Evolutionary conservation across 2,888 invertebrate genomes (phyloP).

Genomic region (Pyrgus malvae): DNA sequence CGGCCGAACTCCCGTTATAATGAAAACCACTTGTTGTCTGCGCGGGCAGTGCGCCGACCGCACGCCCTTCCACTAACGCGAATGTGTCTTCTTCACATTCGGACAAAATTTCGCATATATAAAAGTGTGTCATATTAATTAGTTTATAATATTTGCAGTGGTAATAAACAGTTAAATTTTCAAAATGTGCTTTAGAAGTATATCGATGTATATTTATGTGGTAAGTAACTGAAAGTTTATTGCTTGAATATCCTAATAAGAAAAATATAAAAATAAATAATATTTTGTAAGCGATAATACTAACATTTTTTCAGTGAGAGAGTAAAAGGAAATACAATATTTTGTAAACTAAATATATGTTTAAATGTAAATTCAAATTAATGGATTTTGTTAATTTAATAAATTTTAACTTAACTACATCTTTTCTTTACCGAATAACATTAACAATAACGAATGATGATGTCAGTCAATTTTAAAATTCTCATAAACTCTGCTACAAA

Average conservation of each 20-base stretch:
- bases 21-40: constrained; percentile 75
- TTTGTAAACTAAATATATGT: too few species aligned
- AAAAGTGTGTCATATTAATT: constrained; percentile 56
- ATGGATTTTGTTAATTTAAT: too few species aligned
- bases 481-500: too few species aligned
- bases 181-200: constrained; percentile 67
- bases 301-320: too few species aligned
- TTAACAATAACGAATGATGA: too few species aligned
- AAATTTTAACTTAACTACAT: too few species aligned
- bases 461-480: too few species aligned
- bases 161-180: constrained; percentile 45
- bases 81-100: constrained; percentile 73
- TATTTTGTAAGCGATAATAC: too few species aligned
- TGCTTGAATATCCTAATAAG: too few species aligned
- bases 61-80: constrained; percentile 75
- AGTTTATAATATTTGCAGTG: constrained; percentile 46
- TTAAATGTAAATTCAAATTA: too few species aligned
- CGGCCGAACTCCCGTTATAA: constrained; percentile 79
- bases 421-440: too few species aligned
- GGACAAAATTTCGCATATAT: constrained; percentile 64
- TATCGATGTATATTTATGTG: constrained; percentile 58
- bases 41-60: constrained; percentile 77
- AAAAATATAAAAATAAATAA: not conserved
- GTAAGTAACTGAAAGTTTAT: constrained; percentile 52
- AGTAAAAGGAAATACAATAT: too few species aligned